Percentiles rank a stretch among this genome's conserved stretches.
These are phyloP conservation scores for Cyclina sinensis DNA, from an alignment of 1,140 invertebrate species.

Conservation along the genomic window DNA sequence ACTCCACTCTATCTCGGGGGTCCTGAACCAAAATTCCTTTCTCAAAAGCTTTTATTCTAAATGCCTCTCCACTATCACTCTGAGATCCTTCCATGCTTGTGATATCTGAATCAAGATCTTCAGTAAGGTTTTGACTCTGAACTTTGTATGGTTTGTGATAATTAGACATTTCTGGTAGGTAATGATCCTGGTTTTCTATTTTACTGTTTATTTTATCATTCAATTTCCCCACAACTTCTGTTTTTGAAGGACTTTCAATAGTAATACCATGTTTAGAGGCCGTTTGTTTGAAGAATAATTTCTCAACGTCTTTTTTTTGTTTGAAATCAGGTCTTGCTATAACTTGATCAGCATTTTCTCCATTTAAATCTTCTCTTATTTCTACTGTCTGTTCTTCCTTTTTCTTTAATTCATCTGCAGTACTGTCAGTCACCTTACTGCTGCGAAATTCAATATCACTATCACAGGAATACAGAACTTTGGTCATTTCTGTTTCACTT, in stretches of 20 bases:
- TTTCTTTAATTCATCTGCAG: neutral
- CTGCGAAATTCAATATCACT: neutral
- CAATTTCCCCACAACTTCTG: neutral
- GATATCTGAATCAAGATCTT: conserved; percentile 5
- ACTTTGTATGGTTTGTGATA: neutral
- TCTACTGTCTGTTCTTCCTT: neutral
- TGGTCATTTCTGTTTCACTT: neutral
- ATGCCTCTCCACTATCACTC: conserved; percentile 52
- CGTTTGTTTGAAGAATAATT: conserved; percentile 27
- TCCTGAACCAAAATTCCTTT: conserved; percentile 50
- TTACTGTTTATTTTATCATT: neutral
- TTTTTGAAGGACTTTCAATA: conserved; percentile 34
- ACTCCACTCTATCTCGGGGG: conserved; percentile 11
- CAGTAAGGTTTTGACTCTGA: neutral
- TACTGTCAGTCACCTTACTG: neutral
- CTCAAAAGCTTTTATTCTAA: conserved; percentile 41
- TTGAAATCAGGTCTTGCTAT: neutral
- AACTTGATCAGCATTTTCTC: neutral
- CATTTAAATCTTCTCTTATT: neutral
- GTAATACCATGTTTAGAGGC: conserved; percentile 45
- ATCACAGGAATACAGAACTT: neutral
- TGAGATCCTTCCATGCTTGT: neutral
- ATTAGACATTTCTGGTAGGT: neutral
- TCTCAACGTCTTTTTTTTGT: conserved; percentile 12
- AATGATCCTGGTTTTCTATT: neutral